Evolutionary conservation across 2,113 vertebrate species (phyloP), one percentile per base, ranked within the genome.

Genomic region (Macaca mulatta): DNA sequence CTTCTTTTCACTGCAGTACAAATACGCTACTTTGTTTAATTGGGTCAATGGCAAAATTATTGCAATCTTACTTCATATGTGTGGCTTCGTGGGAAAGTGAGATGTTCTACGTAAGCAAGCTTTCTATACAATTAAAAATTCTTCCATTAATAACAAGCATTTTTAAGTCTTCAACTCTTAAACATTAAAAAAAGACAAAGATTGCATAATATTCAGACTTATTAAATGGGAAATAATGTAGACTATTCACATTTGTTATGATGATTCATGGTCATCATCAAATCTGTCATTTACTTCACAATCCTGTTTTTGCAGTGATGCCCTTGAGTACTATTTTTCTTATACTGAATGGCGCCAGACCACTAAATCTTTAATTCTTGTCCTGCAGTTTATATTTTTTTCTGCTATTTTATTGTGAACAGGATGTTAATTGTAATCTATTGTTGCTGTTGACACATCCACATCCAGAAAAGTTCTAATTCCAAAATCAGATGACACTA

Each of bases 251-350:
- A 89, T 43, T 92, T 95, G 30, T 96, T 94, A 89, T 95, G 64
- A 91, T 82, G 48, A 89, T 95, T 89, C 78, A 72, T 57, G 22
- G 8, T 90, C 78, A 87, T 89, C 82, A 64, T 85, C 94, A 83
- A 93, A 87, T 50, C 32, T 55, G 35, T 86, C 67, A 93, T 94
- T 97, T 94, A 91, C 94, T 94, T 94, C 32, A 59, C 6, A 90
- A 20, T 17, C 8, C n/a, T 70, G 7, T 90, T 96, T 95, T 83
- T 93, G 16, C 50, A 77, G 61, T 86, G 74, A 96, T 90, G 52
- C 86, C 95, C 50, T 96, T 74, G 80, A 40, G 85, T 50, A 79
- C 55, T 43, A 48, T 72, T 84, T 55, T 90, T 92, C 75, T 85
- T 94, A 55, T 1, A 74, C 55, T 40, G 72, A 90, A 74, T 61